Evolutionary conservation across 2,888 invertebrate genomes (phyloP), one percentile per base, ranked within the genome.

Genomic region (Germaria angustata): DNA sequence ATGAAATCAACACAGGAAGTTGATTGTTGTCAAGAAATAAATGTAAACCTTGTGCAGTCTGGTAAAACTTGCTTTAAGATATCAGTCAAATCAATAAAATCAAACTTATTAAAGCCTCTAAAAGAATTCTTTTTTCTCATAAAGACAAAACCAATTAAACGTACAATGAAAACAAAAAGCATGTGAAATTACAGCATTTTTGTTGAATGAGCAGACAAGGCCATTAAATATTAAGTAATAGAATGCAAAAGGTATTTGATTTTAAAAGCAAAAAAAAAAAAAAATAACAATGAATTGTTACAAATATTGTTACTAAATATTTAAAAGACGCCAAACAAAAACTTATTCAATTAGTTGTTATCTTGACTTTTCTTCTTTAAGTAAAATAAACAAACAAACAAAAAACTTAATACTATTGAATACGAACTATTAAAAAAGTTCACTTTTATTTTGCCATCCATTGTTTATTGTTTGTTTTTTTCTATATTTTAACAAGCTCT

Each of bases 291-390:
- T n/a, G n/a, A n/a, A n/a, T 34, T 49, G 61, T 36, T 53, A 80
- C 63, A 69, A 66, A 75, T 57, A 28, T 32, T 65, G 75, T 69
- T 39, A 49, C 53, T 68, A 81, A 72, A 72, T 77, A 77, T 71
- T 72, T 77, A 53, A 20, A 44, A 44, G 66, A 71, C 36, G 17
- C 36, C 44, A 41, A 59, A 49, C 15, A 11, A 28, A 61, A 44
- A 44, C 13, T 5, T 66, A 61, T 68, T 61, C 77, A 81, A 81
- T 81, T 81, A 55, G 24, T 17, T 28, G 2, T 63, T 77, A 80
- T 63, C 61, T 24, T 63, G 9, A 66, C 24, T 39, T 53, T 53
- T 53, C 32, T 75, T 57, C 36, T 75, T 28, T 46, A 13, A 65
- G 34, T 32, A 59, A 72, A 32, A n/a, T 49, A 55, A 66, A 66